Conservation (phyloP, 2,888 invertebrate species). For the Campopleginae sp. region DNA sequence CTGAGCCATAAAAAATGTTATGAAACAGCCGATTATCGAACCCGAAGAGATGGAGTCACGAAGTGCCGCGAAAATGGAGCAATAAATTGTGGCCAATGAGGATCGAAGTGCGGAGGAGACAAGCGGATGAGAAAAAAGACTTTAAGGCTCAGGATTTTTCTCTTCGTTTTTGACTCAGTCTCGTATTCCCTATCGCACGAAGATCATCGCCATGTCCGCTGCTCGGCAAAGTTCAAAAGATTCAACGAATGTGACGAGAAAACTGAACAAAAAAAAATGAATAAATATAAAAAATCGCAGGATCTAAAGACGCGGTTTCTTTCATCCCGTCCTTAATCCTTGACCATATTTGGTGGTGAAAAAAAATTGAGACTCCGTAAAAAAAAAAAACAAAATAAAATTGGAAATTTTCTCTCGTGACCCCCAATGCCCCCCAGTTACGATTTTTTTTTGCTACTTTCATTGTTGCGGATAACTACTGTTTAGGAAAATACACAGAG, state of each 20-base stretch:
- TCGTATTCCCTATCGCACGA: slow-evolving; percentile 50
- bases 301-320: slow-evolving; percentile 42
- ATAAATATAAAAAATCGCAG: neutral
- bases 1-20: neutral
- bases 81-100: slow-evolving; percentile 14
- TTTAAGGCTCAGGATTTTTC: slow-evolving; percentile 5
- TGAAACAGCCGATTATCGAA: slow-evolving; percentile 26
- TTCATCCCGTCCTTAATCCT: slow-evolving; percentile 49
- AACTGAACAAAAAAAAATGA: slow-evolving; percentile 23
- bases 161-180: neutral
- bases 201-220: slow-evolving; percentile 33
- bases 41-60: slow-evolving; percentile 56
- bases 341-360: neutral
- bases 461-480: slow-evolving; percentile 1
- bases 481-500: slow-evolving; percentile 2
- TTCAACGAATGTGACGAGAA: slow-evolving; percentile 30
- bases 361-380: neutral
- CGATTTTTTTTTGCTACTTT: neutral
- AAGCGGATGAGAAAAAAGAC: slow-evolving; percentile 22
- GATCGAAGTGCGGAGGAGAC: slow-evolving; percentile 36
- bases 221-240: slow-evolving; percentile 33
- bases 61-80: slow-evolving; percentile 40
- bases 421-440: neutral
- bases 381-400: neutral
- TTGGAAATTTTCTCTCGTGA: neutral